Evolutionary conservation across 2,113 vertebrate genomes (phyloP).

Genomic region (Speoplatyrhinus poulsoni): DNA sequence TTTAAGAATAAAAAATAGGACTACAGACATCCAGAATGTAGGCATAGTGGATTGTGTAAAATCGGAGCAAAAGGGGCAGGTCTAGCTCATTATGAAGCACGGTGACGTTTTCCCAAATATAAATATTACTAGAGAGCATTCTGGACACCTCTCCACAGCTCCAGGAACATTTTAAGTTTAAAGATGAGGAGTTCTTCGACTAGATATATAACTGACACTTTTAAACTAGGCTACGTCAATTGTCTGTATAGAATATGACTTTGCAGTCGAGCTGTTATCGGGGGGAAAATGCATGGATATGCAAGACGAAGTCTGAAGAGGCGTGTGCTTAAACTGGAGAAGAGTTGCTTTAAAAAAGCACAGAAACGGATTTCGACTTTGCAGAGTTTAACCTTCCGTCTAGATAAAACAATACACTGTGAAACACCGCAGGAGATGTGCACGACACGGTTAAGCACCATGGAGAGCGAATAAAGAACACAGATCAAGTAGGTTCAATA

Average conservation of each 20-base stretch:
- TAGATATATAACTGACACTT: no score
- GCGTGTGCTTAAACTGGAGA: constrained; percentile 1
- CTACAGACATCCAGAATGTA: no score
- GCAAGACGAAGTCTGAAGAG: constrained; percentile 21
- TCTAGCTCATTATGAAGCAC: constrained; percentile 39
- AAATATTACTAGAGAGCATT: constrained; percentile 32
- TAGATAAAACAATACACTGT: neutral
- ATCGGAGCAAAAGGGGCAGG: constrained; percentile 32
- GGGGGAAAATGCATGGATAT: constrained; percentile 23
- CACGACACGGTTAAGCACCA: constrained; percentile 16
- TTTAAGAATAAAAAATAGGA: no score
- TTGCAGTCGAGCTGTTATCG: neutral
- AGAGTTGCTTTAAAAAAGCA: neutral
- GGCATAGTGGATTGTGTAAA: no score
- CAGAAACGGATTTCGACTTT: constrained; percentile 10
- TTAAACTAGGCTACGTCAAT: neutral
- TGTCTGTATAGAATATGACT: neutral
- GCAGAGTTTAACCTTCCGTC: neutral
- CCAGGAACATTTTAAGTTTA: no score
- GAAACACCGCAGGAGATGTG: neutral
- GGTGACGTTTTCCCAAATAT: constrained; percentile 26
- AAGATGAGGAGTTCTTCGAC: no score
- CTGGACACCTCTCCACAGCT: neutral
- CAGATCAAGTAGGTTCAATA: constrained; percentile 34
- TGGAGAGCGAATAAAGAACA: constrained; percentile 24